These are phyloP conservation scores for Cryptocephalus primarius DNA, from an alignment of 2,888 invertebrate genomes.

Conservation along the genomic window DNA sequence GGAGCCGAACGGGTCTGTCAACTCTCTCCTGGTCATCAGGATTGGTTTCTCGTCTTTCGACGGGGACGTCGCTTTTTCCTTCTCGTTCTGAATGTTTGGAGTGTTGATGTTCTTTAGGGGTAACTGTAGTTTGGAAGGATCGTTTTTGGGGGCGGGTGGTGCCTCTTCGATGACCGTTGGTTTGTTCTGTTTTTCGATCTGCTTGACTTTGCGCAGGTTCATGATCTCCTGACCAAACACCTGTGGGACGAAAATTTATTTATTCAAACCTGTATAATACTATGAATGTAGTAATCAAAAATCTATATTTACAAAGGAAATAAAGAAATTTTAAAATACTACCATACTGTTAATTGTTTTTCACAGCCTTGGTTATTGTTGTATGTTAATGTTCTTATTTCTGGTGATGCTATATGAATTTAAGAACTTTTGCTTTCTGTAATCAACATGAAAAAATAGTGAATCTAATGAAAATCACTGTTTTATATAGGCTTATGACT, in stretches of 20 bases:
- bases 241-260: constrained; percentile 30
- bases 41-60: constrained; percentile 52
- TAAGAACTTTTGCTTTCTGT: no score
- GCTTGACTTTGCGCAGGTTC: constrained; percentile 48
- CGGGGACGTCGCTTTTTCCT: constrained; percentile 47
- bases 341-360: no score
- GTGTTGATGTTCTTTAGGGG: constrained; percentile 29
- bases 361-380: no score
- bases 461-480: no score
- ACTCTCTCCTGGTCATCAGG: constrained; percentile 76
- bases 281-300: no score
- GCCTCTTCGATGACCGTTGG: constrained; percentile 19
- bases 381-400: no score
- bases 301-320: no score
- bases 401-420: no score
- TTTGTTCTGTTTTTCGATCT: constrained; percentile 21
- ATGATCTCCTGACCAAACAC: constrained; percentile 66
- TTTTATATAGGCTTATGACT: no score
- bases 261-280: no score
- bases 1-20: constrained; percentile 83
- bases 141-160: constrained; percentile 17
- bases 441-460: no score
- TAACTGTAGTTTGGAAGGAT: constrained; percentile 27
- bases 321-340: no score
- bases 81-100: constrained; percentile 25